These are phyloP conservation scores for Nyctalus aviator DNA, from an alignment of 2,797 vertebrate genomes.

Conservation along the genomic window DNA sequence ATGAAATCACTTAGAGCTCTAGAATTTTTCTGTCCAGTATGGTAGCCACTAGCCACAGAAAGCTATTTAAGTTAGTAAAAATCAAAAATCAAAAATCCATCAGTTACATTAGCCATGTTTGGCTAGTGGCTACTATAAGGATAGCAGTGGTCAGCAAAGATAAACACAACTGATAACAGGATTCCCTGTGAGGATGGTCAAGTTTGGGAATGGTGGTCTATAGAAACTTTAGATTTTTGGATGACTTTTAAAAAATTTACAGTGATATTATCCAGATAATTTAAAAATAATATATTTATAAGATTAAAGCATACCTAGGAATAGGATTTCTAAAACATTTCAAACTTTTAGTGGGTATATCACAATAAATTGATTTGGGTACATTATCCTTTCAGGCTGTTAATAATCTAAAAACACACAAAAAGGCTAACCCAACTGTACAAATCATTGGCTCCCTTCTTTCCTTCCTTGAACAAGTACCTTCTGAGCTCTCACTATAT, in stretches of 20 bases:
- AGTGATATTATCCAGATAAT: background rate
- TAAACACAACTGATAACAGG: background rate
- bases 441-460: background rate
- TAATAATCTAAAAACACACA: background rate
- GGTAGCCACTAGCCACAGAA: background rate
- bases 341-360: background rate
- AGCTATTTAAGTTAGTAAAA: background rate
- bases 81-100: conserved; percentile 6
- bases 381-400: background rate
- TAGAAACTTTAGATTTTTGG: background rate
- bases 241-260: background rate
- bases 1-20: background rate
- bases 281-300: conserved; percentile 7
- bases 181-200: background rate
- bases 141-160: background rate
- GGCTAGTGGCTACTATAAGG: background rate
- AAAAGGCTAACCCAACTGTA: background rate
- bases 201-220: background rate
- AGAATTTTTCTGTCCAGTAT: background rate
- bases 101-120: background rate
- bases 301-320: background rate
- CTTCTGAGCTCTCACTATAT: background rate
- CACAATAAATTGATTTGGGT: background rate
- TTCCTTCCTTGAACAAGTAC: background rate
- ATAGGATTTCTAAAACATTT: conserved; percentile 24